Conservation (phyloP, 2,113 vertebrate genomes). For the Pedionomus torquatus region DNA sequence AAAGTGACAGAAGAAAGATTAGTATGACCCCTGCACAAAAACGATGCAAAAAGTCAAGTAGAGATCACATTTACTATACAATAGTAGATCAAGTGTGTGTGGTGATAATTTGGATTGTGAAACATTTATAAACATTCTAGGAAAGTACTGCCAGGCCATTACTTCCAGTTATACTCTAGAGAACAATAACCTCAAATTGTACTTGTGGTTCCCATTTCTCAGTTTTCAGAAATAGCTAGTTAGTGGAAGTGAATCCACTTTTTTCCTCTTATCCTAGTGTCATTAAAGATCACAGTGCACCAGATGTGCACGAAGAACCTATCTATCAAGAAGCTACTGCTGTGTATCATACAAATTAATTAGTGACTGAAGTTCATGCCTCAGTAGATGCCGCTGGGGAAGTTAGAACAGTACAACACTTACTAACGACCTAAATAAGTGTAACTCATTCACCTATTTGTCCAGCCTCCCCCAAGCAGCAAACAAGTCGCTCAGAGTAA, state of each 20-base stretch:
- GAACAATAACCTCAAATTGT: neutral
- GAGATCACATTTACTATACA: neutral
- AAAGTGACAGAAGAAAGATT: neutral
- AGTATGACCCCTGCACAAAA: neutral
- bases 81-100: neutral
- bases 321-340: neutral
- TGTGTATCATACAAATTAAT: neutral
- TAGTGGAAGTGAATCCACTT: neutral
- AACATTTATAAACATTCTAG: neutral
- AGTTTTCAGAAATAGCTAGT: neutral
- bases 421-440: neutral
- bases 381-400: neutral
- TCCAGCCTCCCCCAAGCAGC: neutral
- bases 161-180: neutral
- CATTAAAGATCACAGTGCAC: neutral
- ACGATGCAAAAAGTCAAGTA: neutral
- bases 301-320: neutral
- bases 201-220: neutral
- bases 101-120: neutral
- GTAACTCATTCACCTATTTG: neutral
- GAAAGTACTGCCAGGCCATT: neutral
- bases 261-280: neutral
- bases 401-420: neutral
- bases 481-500: neutral
- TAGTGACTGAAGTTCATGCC: neutral